A percentile compares a stretch with the other conserved stretches of the same genome.
Conservation (phyloP, 2,888 invertebrate species). For the Byasa hedistus region DNA sequence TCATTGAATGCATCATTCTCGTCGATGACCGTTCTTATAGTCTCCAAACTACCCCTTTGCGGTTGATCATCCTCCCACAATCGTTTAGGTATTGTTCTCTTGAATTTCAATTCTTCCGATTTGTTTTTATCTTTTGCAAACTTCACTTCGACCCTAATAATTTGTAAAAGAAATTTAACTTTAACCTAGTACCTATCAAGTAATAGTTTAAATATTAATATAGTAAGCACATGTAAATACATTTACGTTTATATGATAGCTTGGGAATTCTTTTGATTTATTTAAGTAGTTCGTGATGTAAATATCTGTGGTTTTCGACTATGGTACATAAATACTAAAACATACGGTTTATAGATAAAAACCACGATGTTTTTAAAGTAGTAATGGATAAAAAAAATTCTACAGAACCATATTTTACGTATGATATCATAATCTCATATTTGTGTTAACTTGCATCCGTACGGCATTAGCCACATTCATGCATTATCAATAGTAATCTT, state of each 20-base stretch:
- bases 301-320: no score
- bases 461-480: no score
- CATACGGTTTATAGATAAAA: no score
- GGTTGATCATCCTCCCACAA: not conserved
- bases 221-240: not conserved
- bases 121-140: conserved; percentile 4
- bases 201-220: not conserved
- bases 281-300: no score
- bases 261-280: no score
- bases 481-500: no score
- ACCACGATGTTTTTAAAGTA: no score
- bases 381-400: no score
- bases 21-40: conserved; percentile 7
- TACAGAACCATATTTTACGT: no score
- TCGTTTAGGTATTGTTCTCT: conserved; percentile 19
- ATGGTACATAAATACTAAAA: no score
- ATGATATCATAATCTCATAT: no score
- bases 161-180: not conserved
- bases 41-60: conserved; percentile 19
- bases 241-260: not conserved
- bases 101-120: conserved; percentile 13
- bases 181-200: conserved; percentile 4
- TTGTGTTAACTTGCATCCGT: no score
- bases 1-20: conserved; percentile 1
- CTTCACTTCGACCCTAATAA: conserved; percentile 19